Evolutionary conservation across 2,888 invertebrate species (phyloP).

Genomic region (Seladonia tumulorum): DNA sequence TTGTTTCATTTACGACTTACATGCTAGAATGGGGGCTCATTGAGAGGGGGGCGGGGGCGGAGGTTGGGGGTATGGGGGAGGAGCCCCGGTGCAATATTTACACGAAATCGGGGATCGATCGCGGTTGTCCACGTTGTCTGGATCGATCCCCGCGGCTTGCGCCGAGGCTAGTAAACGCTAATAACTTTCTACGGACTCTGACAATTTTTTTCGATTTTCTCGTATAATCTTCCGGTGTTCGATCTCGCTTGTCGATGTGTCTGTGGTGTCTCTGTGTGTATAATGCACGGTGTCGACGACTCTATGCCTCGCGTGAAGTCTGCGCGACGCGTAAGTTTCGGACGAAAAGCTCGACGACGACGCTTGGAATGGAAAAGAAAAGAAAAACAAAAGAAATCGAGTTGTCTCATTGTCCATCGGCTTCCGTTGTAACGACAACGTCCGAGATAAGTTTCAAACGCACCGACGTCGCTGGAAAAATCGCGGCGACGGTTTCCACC

Average conservation of each 20-base stretch:
- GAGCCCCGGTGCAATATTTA: slow-evolving; percentile 78
- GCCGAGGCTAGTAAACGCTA: slow-evolving; percentile 79
- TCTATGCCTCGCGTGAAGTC: not conserved
- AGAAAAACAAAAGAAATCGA: not conserved
- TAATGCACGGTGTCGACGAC: not conserved
- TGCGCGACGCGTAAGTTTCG: not conserved
- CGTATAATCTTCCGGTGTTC: slow-evolving; percentile 7
- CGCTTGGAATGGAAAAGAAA: not conserved
- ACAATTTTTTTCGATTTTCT: slow-evolving; percentile 28
- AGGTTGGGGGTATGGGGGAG: slow-evolving; percentile 17
- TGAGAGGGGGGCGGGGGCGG: slow-evolving; percentile 22
- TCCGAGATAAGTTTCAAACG: not conserved
- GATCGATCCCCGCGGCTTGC: slow-evolving; percentile 70
- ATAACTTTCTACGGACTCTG: slow-evolving; percentile 75
- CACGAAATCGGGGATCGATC: slow-evolving; percentile 68
- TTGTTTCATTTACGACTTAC: slow-evolving; percentile 79
- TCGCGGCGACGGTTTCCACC: not conserved
- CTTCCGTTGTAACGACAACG: not conserved
- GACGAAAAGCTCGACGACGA: not conserved
- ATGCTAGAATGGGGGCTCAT: slow-evolving; percentile 60
- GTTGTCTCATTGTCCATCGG: not conserved
- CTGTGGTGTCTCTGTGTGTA: slow-evolving; percentile 7
- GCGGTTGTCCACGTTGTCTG: slow-evolving; percentile 32
- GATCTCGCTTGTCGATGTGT: too few species aligned
- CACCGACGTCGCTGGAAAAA: not conserved